Percentiles rank a stretch among this genome's conserved stretches.
Evolutionary conservation across 2,888 invertebrate genomes (phyloP).

Genomic region (Apotomis turbidana): DNA sequence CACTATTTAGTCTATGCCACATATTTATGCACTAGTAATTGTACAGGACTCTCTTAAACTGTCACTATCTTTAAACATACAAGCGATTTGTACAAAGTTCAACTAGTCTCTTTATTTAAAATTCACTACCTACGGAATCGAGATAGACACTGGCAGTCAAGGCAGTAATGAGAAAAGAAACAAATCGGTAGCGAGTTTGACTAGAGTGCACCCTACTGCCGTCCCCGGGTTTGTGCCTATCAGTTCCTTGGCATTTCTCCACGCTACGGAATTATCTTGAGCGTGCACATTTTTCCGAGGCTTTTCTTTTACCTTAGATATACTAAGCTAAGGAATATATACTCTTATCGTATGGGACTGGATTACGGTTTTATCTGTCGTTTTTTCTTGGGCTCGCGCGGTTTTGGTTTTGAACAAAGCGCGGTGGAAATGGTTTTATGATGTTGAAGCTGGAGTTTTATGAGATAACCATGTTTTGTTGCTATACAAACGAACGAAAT

Average conservation of each 20-base stretch:
- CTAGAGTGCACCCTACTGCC: slow-evolving; percentile 29
- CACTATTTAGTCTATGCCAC: no score
- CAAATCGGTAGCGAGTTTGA: slow-evolving; percentile 20
- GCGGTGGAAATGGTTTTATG: slow-evolving; percentile 4
- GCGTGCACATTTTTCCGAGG: slow-evolving; percentile 41
- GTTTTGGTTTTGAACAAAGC: slow-evolving; percentile 15
- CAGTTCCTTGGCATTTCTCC: slow-evolving; percentile 39
- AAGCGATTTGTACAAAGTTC: no score
- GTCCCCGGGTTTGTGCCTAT: slow-evolving; percentile 22
- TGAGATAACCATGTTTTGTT: neutral
- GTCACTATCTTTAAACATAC: no score
- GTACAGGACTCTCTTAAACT: no score
- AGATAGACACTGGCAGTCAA: neutral
- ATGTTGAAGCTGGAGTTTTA: neutral
- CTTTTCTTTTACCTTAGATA: slow-evolving; percentile 38
- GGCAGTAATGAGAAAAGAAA: slow-evolving; percentile 28
- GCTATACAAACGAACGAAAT: no score
- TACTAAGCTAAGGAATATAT: slow-evolving; percentile 34
- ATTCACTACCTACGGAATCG: no score
- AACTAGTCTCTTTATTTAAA: no score
- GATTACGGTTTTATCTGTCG: slow-evolving; percentile 31
- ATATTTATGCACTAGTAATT: no score
- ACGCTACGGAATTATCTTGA: slow-evolving; percentile 37
- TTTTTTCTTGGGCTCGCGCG: slow-evolving; percentile 1
- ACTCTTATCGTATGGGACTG: slow-evolving; percentile 36